phyloP scores from a whole-genome alignment of 1,140 invertebrate species.

The Galendromus occidentalis region DNA sequence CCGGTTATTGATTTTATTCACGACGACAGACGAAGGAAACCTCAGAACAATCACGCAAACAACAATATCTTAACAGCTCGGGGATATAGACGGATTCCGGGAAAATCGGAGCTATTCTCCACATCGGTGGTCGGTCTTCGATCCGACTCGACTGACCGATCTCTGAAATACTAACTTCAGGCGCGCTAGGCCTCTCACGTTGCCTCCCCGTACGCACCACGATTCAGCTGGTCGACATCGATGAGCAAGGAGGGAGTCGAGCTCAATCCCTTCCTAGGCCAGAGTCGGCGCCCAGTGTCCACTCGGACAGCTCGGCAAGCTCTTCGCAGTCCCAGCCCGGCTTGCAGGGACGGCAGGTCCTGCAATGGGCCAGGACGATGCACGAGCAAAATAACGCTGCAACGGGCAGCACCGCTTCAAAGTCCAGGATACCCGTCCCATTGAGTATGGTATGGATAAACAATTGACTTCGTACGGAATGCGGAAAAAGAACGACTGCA shows the following conservation, averaged over 20 bases:
- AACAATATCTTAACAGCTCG: no score
- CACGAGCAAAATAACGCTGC: background rate
- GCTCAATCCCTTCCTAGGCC: background rate
- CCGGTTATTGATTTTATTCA: no score
- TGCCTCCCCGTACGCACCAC: conserved; percentile 8
- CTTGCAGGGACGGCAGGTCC: no score
- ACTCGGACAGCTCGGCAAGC: background rate
- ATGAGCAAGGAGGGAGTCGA: background rate
- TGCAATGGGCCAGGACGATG: no score
- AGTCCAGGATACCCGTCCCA: conserved; percentile 8
- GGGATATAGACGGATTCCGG: no score
- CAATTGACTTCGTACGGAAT: no score
- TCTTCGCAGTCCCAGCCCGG: background rate
- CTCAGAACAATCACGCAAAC: no score
- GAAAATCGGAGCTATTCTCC: no score
- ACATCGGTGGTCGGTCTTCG: no score
- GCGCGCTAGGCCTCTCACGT: background rate
- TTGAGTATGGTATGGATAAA: background rate
- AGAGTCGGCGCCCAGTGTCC: conserved; percentile 1
- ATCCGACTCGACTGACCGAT: no score
- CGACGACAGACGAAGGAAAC: no score
- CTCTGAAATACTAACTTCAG: background rate
- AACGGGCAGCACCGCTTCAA: background rate
- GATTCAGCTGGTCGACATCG: conserved; percentile 3
- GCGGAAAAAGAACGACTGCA: no score